phyloP scores from a whole-genome alignment of 2,888 invertebrate species.

The Margaritifera margaritifera region DNA sequence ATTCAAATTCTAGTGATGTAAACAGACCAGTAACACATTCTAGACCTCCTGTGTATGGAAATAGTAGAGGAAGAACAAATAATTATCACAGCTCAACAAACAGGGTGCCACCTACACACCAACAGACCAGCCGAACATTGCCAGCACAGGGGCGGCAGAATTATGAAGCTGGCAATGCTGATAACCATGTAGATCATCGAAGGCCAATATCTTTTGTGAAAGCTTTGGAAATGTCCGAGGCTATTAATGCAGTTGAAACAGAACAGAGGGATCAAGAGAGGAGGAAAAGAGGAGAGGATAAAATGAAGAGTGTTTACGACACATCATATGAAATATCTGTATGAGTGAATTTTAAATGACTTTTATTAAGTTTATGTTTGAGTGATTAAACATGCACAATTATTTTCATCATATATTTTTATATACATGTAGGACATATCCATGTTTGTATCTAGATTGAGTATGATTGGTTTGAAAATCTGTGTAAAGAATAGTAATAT shows the following conservation, averaged over 20 bases:
- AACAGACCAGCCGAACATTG: constrained; percentile 30
- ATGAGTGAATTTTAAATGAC: constrained; percentile 13
- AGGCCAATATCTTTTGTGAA: constrained; percentile 72
- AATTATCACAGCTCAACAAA: no score
- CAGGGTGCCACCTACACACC: background rate
- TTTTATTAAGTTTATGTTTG: no score
- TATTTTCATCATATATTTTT: no score
- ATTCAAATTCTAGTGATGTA: background rate
- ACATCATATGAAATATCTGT: constrained; percentile 66
- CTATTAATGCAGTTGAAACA: constrained; percentile 53
- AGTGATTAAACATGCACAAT: no score
- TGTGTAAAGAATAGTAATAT: no score
- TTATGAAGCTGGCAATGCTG: constrained; percentile 18
- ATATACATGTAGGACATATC: no score
- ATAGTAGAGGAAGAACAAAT: no score
- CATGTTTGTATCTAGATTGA: no score
- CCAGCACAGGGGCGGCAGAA: constrained; percentile 18
- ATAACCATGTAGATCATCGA: constrained; percentile 19
- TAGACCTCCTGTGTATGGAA: no score
- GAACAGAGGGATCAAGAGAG: constrained; percentile 29
- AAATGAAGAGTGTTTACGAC: constrained; percentile 61
- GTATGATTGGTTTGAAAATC: no score
- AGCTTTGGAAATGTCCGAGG: constrained; percentile 71
- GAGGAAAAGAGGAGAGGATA: constrained; percentile 32
- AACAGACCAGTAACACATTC: no score